Conservation (phyloP, 2,888 invertebrate genomes). For the Catocala nupta region DNA sequence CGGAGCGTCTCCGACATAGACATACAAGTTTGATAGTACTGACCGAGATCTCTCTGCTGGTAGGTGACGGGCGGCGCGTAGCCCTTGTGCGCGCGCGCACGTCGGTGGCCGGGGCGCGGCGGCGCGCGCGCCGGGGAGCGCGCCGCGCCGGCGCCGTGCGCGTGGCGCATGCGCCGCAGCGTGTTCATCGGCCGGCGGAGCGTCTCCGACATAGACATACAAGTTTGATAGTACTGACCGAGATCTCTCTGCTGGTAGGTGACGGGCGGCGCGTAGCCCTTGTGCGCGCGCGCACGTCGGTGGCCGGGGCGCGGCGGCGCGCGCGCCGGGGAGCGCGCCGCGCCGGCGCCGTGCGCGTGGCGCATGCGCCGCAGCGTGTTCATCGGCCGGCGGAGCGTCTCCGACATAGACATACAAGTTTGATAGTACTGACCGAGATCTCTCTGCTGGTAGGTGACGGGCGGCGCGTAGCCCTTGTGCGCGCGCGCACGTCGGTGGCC, state of each 20-base stretch:
- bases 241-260: conserved; percentile 67
- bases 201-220: conserved; percentile 98
- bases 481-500: conserved; percentile 46
- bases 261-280: conserved; percentile 76
- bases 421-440: conserved; percentile 77
- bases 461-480: conserved; percentile 79
- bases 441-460: conserved; percentile 63
- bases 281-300: conserved; percentile 61
- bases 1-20: conserved; percentile 97
- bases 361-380: conserved; percentile 95
- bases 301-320: conserved; percentile 61
- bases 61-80: conserved; percentile 74
- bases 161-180: conserved; percentile 91
- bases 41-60: conserved; percentile 72
- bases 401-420: too few species aligned
- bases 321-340: conserved; percentile 56
- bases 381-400: conserved; percentile 96
- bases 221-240: conserved; percentile 78
- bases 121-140: conserved; percentile 59
- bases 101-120: conserved; percentile 49
- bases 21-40: too few species aligned
- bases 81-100: conserved; percentile 70
- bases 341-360: conserved; percentile 48
- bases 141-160: conserved; percentile 54
- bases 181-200: conserved; percentile 96